Conservation (phyloP, 2,888 invertebrate species). For the Drosophila hawaiiensis region DNA sequence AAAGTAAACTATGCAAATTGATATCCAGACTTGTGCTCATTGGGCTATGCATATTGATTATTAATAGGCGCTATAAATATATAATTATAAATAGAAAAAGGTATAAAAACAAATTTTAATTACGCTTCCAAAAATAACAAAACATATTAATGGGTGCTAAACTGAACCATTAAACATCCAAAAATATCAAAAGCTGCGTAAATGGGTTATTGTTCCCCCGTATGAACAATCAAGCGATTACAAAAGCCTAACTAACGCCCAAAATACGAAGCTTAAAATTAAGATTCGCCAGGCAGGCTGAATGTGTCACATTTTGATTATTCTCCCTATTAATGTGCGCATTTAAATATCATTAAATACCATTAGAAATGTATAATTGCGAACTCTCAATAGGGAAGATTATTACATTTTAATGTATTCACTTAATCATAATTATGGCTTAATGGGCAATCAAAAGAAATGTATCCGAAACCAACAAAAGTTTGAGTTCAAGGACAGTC, state of each 20-base stretch:
- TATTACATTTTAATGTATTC: slow-evolving; percentile 36
- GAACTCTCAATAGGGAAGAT: background rate
- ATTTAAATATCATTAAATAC: background rate
- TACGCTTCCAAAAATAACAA: background rate
- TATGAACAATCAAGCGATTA: background rate
- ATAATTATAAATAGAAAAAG: background rate
- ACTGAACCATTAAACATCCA: background rate
- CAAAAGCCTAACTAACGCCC: background rate
- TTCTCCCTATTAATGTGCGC: background rate
- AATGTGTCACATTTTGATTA: background rate
- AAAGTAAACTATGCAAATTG: slow-evolving; percentile 33
- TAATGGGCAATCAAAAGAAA: slow-evolving; percentile 20
- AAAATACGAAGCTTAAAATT: background rate
- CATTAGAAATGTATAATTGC: background rate
- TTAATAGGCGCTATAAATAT: slow-evolving; percentile 14
- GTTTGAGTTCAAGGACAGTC: slow-evolving; percentile 46
- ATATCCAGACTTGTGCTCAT: slow-evolving; percentile 34
- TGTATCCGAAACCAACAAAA: slow-evolving; percentile 4
- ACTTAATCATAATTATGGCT: slow-evolving; percentile 40
- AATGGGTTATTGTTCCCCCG: background rate
- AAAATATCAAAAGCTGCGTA: slow-evolving; percentile 9
- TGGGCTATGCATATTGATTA: slow-evolving; percentile 48
- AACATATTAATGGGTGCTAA: background rate
- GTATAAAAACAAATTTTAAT: background rate
- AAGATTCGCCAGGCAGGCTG: background rate